These are phyloP conservation scores for Sinotaia quadrata DNA, from an alignment of 2,888 invertebrate genomes.

Conservation along the genomic window DNA sequence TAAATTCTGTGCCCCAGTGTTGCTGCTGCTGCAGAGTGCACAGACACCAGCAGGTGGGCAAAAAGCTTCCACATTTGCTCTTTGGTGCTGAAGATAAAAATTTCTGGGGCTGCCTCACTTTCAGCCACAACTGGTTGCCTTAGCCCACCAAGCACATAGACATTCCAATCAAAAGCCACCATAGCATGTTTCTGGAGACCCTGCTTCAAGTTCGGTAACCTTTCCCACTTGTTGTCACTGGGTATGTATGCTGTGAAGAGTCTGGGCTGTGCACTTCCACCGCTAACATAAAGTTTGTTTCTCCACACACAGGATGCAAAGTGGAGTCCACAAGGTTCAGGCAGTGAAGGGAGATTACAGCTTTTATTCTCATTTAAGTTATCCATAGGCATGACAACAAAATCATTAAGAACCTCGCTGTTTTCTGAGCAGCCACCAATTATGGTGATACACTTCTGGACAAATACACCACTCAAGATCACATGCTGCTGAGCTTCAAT, in stretches of 20 bases:
- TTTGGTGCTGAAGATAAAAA: slow-evolving; percentile 1
- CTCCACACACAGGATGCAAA: slow-evolving; percentile 20
- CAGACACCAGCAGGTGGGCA: neutral
- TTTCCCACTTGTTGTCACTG: slow-evolving; percentile 14
- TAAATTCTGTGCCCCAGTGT: slow-evolving; percentile 13
- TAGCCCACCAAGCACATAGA: slow-evolving; percentile 30
- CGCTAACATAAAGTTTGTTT: slow-evolving; percentile 24
- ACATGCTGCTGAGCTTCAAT: slow-evolving; percentile 17
- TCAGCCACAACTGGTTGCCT: neutral
- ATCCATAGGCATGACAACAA: neutral
- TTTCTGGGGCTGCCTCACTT: neutral
- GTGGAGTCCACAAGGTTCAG: slow-evolving; percentile 15
- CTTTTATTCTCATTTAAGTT: too few species aligned
- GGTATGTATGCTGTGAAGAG: slow-evolving; percentile 17
- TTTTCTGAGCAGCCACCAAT: neutral
- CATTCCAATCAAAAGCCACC: slow-evolving; percentile 8
- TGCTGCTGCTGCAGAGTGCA: slow-evolving; percentile 12
- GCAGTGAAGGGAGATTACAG: too few species aligned
- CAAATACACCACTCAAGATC: neutral
- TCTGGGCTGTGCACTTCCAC: slow-evolving; percentile 9
- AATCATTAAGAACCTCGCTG: neutral
- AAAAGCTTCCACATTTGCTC: slow-evolving; percentile 1
- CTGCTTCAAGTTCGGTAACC: neutral
- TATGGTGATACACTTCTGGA: neutral
- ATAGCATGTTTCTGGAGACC: slow-evolving; percentile 24